Evolutionary conservation across 2,113 vertebrate species (phyloP).

Genomic region (Scomber colias): DNA sequence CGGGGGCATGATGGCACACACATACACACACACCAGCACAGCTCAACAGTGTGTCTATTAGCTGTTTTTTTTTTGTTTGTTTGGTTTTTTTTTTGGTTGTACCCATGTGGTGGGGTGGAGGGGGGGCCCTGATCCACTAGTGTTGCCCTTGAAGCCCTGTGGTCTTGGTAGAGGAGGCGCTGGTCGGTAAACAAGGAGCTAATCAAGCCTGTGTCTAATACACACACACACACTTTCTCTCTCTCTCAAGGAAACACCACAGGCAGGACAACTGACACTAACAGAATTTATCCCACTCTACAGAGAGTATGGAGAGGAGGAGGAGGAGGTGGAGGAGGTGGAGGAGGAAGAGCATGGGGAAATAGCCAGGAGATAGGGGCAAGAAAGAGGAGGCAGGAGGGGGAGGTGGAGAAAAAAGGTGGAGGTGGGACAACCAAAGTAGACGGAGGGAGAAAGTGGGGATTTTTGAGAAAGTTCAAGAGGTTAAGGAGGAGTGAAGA

Average conservation of each 20-base stretch:
- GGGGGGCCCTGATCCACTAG: slow-evolving; percentile 49
- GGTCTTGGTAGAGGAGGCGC: slow-evolving; percentile 57
- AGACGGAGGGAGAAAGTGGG: slow-evolving; percentile 16
- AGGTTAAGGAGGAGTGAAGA: background rate
- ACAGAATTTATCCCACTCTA: slow-evolving; percentile 29
- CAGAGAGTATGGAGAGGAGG: slow-evolving; percentile 11
- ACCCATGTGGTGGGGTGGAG: slow-evolving; percentile 8
- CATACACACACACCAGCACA: slow-evolving; percentile 43
- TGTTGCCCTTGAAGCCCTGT: slow-evolving; percentile 71
- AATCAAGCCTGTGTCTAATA: slow-evolving; percentile 72
- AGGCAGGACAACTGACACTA: slow-evolving; percentile 65
- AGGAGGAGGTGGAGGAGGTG: background rate
- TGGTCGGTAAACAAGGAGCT: slow-evolving; percentile 74
- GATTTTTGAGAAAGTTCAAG: slow-evolving; percentile 5
- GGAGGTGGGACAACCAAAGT: slow-evolving; percentile 10
- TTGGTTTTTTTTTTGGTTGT: too few relatives aligned
- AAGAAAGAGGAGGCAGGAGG: background rate
- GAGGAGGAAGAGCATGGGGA: slow-evolving; percentile 6
- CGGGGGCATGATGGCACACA: slow-evolving; percentile 61
- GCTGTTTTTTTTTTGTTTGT: slow-evolving; percentile 2
- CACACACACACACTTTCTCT: slow-evolving; percentile 15
- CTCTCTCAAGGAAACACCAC: slow-evolving; percentile 40
- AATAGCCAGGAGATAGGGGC: slow-evolving; percentile 30
- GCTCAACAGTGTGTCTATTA: slow-evolving; percentile 41
- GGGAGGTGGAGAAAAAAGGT: background rate